Evolutionary conservation across 2,888 invertebrate species (phyloP), one percentile per base, ranked within the genome.

Genomic region (Tinea semifulvella): DNA sequence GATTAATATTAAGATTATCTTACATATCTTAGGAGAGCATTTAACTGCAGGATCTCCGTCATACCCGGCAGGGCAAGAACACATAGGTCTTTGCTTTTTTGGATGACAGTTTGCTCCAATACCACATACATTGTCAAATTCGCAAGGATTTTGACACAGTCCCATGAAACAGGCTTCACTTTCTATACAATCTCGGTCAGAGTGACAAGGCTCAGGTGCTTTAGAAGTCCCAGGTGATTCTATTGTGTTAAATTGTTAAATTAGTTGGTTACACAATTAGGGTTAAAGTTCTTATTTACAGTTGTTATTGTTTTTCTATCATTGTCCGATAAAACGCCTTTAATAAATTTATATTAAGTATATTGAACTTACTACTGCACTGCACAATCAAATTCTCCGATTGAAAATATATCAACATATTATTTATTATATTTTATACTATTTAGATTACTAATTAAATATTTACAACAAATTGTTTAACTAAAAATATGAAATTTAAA

Each of bases 131-230:
- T 86, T 88, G 65, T 87, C 86, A 85, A 92, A 86, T 69, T 90
- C 90, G 77, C 92, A 93, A 56, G 92, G 92, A 75, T 92, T 88
- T 70, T 89, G 88, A 76, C 92, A 93, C 57, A 87, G 75, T 60
- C 88, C 89, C 85, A 89, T 89, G 75, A 90, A 89, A 77, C 93
- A 93, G 62, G 91, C 89, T 82, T 91, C 90, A 55, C 84, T 88
- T 64, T 89, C 88, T 76, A 90, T 88, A 81, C 93, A 93, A 77
- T 93, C 90, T 65, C 87, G 88, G 76, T 92, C 90, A 67, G 89
- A 88, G 75, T 88, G 86, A 83, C 92, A 93, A 62, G 90, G 89
- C 74, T 88, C 90, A 58, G 87, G 89, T 67, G 84, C 85, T 73
- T 88, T 89, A 60, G 85, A 82, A 67, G 83, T 84, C 68, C 87